Base-by-base conservation (phyloP, 30 jellyfish, hydroid and myxozoan species). In the Clytia hemisphaerica region DNA sequence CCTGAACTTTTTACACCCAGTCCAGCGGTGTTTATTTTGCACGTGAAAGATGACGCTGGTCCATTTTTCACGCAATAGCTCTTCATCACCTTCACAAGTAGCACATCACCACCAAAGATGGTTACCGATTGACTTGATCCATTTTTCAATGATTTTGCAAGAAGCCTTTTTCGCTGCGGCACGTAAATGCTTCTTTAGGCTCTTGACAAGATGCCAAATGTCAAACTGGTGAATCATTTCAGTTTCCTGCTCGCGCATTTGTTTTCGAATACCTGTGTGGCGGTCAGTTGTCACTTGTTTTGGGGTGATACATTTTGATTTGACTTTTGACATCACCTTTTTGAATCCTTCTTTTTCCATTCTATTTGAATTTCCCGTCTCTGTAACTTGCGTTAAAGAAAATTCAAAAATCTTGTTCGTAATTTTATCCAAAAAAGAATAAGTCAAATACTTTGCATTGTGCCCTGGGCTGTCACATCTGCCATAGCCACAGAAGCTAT, bases 31-130 rank as follows among this genome's bases (percentile, higher is more conserved):
- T 37, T 53, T 51, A 61, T 71, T 71, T 28, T 60, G 75, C 16
- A 71, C 22, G 37, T 71, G 83, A 45, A 38, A 38, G 21, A 60
- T 18, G 9, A 50, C 12, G 34, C 57, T 22, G 18, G 32, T 58
- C 82, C 82, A 71, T 71, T 71, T 71, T 58, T 50, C 80, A 19
- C 33, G 51, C 14, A 50, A 34, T 2, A 25, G 16, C 34, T 51
- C 19, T 54, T 31, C 62, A 54, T 71, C 83, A 19, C 49, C 63
- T 22, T 71, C 31, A 45, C 83, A 71, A 7, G 71, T 49, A 10
- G 81, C 78, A 48, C 79, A 1, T 22, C 68, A 18, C 83, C 72
- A 71, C 83, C 82, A 71, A 1, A 71, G 68, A 53, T 71, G 82
- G 80, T 71, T 71, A 19, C 79, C 24, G 16, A 71, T 71, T 21